Conservation (phyloP, 2,113 vertebrate genomes). For the Paralichthys olivaceus region DNA sequence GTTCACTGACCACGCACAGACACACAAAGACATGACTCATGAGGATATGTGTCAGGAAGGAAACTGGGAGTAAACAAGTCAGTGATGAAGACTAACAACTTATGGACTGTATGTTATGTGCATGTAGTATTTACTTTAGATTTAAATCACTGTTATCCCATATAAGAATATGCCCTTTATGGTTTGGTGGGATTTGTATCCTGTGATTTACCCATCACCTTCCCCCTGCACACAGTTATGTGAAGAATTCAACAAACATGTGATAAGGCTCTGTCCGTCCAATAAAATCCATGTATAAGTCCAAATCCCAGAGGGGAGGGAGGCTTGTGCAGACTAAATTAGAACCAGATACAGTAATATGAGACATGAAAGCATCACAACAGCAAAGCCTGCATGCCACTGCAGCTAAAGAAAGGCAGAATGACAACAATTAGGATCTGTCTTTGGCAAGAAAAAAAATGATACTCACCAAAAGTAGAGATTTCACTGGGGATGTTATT, state of each 20-base stretch:
- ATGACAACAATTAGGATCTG: not conserved
- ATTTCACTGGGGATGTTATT: not conserved
- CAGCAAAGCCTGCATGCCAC: constrained; percentile 15
- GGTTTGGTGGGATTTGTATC: not conserved
- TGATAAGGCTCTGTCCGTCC: not conserved
- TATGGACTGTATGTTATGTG: not conserved
- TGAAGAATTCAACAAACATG: constrained; percentile 36
- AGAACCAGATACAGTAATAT: constrained; percentile 60
- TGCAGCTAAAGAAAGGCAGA: constrained; percentile 5
- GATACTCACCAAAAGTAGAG: constrained; percentile 62
- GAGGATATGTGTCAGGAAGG: constrained; percentile 27
- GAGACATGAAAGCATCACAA: constrained; percentile 42
- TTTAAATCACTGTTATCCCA: not conserved
- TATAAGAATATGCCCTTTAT: not conserved
- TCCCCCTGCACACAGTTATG: constrained; percentile 19
- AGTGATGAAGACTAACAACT: constrained; percentile 3
- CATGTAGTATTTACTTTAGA: not conserved
- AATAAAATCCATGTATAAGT: constrained; percentile 18
- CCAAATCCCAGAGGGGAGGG: not conserved
- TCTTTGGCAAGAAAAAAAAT: constrained; percentile 1
- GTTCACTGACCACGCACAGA: constrained; percentile 34
- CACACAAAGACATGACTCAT: constrained; percentile 49
- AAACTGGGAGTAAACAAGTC: constrained; percentile 23
- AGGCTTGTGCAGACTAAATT: constrained; percentile 39
- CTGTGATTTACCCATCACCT: not conserved